Base-by-base conservation (phyloP, 2,888 invertebrate species). In the Andrena trimmerana region DNA sequence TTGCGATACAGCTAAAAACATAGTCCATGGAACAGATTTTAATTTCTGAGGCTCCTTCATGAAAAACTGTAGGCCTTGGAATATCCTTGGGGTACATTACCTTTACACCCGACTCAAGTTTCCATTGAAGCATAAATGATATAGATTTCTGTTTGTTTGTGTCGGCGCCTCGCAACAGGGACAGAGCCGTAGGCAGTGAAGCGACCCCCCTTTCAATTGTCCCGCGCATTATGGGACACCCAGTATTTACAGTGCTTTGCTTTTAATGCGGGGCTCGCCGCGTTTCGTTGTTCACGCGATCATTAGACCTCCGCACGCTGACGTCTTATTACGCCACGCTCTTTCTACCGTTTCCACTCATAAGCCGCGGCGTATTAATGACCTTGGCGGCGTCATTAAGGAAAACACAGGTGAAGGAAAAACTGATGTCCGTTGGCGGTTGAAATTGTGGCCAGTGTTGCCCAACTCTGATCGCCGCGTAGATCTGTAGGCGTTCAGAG, bases 281-380 rank as follows among this genome's bases (percentile, higher is more conserved):
- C 48, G 31, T 20, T 72, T 62, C 69, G 73, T 70, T 83, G 83
- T 83, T 78, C 86, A 78, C 62, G 86, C 79, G 77, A 86, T 78
- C 86, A 80, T 86, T 86, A 86, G 77, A 24, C 68, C 16, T 8
- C 52, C n/a, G 65, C 31, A 36, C 42, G 54, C 68, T 48, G 86
- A 86, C 66, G 79, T 83, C 77, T 86, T 86, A 86, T 86, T 86
- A 86, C 68, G 52, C 48, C 65, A 10, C 59, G 54, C 65, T 59
- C 78, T 59, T 77, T 66, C 73, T 59, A 63, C 59, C 72, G 63
- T 70, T 71, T 79, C 66, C 54, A 74, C 54, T 76, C 36, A 57
- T 63, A 36, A 60, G 78, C 27, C 52, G 16, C 57, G 67, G 73
- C 59, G 79, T 86, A 85, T 85, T 85, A 86, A 85, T 77, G 77